Conservation (phyloP, 1,140 invertebrate species). For the Homarus americanus region DNA sequence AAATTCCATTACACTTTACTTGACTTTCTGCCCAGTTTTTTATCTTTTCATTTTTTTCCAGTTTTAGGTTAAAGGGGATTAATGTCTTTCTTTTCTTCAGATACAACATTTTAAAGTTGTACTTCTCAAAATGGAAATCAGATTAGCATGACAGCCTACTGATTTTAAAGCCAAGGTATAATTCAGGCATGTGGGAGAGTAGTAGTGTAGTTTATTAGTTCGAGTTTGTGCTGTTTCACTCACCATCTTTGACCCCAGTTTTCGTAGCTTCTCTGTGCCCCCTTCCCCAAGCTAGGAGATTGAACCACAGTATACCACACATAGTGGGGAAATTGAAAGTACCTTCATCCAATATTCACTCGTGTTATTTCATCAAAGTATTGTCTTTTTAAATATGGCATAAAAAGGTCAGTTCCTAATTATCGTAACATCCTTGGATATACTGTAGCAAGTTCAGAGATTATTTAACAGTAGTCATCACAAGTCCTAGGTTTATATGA, state of each 20-base stretch:
- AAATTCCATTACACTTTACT: not conserved
- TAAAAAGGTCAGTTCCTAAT: too few relatives aligned
- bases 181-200: not conserved
- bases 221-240: not conserved
- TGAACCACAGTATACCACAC: too few relatives aligned
- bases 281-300: too few relatives aligned
- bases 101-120: not conserved
- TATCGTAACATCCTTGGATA: too few relatives aligned
- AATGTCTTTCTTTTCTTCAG: slow-evolving; percentile 6
- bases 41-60: not conserved
- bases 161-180: not conserved
- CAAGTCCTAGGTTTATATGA: too few relatives aligned
- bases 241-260: not conserved
- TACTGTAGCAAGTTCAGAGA: too few relatives aligned
- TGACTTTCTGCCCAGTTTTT: not conserved
- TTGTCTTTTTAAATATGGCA: too few relatives aligned
- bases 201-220: not conserved
- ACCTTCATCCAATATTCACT: too few relatives aligned
- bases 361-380: too few relatives aligned
- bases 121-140: not conserved
- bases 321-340: too few relatives aligned
- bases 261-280: not conserved
- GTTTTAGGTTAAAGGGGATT: not conserved
- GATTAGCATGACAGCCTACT: not conserved
- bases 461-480: too few relatives aligned